Conservation (phyloP, 2,797 vertebrate species). For the Enteromius anoplus region DNA sequence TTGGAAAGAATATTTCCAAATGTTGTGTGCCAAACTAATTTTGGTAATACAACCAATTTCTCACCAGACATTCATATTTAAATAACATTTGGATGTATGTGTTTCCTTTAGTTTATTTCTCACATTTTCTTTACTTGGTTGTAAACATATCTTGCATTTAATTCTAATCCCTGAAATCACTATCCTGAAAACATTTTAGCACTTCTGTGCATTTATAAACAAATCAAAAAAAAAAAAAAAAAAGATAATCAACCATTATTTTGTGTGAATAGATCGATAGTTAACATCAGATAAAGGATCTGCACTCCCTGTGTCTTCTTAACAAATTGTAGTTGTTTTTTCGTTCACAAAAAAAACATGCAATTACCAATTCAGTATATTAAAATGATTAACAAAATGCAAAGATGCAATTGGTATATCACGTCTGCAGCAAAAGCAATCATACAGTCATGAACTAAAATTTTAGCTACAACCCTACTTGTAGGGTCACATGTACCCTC, state of each 20-base stretch:
- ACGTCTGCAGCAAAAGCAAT: background rate
- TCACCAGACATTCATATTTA: background rate
- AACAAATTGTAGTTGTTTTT: background rate
- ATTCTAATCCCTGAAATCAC: background rate
- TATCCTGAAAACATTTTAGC: background rate
- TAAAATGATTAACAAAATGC: background rate
- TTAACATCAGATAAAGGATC: background rate
- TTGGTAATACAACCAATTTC: background rate
- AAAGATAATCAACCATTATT: background rate
- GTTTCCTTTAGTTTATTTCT: too few species aligned
- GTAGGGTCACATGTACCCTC: conserved; percentile 22
- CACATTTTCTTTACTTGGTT: background rate
- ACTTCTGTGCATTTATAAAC: too few species aligned
- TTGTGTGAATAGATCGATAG: background rate
- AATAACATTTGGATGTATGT: too few species aligned
- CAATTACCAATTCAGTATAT: background rate
- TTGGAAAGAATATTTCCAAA: background rate
- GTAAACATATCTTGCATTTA: too few species aligned
- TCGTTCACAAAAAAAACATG: background rate
- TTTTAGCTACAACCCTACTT: conserved; percentile 4
- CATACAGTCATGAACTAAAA: background rate
- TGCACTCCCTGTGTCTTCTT: background rate
- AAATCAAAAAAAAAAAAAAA: background rate
- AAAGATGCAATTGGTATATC: background rate
- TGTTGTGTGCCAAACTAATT: too few species aligned